Conservation (phyloP, 2,113 vertebrate genomes). For the Colinus virginianus region DNA sequence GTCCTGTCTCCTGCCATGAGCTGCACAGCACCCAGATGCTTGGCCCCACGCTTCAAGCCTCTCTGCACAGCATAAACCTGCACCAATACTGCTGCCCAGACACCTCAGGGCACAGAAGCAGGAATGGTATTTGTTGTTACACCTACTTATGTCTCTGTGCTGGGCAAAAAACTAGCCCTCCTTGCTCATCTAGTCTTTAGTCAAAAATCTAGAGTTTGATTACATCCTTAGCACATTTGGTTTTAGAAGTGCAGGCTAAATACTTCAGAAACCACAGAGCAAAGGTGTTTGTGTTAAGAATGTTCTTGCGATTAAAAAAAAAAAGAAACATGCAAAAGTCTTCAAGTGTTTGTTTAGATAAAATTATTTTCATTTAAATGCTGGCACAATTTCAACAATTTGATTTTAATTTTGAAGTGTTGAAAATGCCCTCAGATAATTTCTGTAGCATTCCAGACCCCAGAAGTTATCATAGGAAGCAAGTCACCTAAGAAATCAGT, state of each 20-base stretch:
- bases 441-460: conserved; percentile 37
- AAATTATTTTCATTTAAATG: conserved; percentile 42
- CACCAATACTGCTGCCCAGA: neutral
- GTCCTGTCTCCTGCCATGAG: neutral
- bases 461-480: neutral
- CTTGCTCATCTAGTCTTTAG: neutral
- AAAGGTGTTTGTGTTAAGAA: conserved; percentile 40
- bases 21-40: neutral
- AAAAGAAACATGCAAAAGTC: conserved; percentile 25
- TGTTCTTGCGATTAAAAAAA: conserved; percentile 37
- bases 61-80: neutral
- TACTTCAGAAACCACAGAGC: conserved; percentile 7
- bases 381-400: conserved; percentile 20
- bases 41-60: neutral
- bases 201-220: conserved; percentile 19
- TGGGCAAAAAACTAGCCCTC: neutral
- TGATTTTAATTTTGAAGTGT: conserved; percentile 32
- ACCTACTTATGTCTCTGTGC: neutral
- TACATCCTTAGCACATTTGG: neutral
- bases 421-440: conserved; percentile 44
- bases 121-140: neutral
- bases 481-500: conserved; percentile 34
- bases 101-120: neutral
- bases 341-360: conserved; percentile 23
- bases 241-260: neutral